A percentile compares a stretch with the other conserved stretches of the same genome.
Evolutionary conservation across 2,797 vertebrate species (phyloP).

Genomic region (Gymnoscopelus braueri): DNA sequence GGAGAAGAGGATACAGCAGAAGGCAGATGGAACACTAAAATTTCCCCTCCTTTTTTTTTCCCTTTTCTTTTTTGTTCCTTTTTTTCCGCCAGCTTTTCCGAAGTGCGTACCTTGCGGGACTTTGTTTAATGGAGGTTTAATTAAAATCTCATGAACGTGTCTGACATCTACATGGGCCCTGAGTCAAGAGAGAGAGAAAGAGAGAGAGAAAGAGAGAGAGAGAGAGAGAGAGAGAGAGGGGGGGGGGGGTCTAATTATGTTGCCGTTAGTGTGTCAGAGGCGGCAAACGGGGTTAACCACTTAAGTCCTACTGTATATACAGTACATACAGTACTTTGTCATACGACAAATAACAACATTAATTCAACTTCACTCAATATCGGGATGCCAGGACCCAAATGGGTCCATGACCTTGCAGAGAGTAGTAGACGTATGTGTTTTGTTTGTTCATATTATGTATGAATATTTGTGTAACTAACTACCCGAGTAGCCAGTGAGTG

Average conservation of each 20-base stretch:
- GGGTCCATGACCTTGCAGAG: no score
- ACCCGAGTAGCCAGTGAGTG: no score
- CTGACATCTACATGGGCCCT: conserved; percentile 41
- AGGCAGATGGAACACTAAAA: conserved; percentile 47
- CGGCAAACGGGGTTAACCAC: not conserved
- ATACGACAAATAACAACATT: no score
- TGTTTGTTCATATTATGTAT: no score
- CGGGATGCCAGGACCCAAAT: no score
- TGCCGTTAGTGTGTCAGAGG: not conserved
- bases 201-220: conserved; percentile 8
- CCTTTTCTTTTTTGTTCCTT: no score
- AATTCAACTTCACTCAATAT: no score
- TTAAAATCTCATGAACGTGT: conserved; percentile 62
- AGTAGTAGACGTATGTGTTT: no score
- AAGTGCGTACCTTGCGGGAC: conserved; percentile 52
- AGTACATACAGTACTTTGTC: no score
- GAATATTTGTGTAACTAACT: no score
- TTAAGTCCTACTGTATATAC: no score
- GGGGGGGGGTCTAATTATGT: conserved; percentile 11
- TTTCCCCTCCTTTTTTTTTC: conserved; percentile 15
- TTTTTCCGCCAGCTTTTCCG: conserved; percentile 29
- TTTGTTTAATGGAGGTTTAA: conserved; percentile 64
- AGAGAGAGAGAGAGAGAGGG: conserved; percentile 25
- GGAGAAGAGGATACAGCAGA: conserved; percentile 24
- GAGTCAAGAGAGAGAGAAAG: conserved; percentile 28